Percentiles rank a stretch among this genome's conserved stretches.
phyloP scores from a whole-genome alignment of 1,140 invertebrate species.

The Papilio glaucus region DNA sequence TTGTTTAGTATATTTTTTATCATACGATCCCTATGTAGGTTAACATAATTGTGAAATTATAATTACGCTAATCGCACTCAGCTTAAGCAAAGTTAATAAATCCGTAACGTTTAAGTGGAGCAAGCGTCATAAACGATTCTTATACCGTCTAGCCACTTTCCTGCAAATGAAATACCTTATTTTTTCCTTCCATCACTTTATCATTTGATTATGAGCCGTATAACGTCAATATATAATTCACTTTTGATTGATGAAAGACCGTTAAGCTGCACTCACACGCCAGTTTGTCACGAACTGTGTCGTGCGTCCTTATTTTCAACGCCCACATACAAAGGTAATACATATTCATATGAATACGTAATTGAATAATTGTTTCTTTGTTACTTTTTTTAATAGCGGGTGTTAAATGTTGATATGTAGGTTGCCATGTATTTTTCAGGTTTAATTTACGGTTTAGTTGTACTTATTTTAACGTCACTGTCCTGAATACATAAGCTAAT shows the following conservation, averaged over 20 bases:
- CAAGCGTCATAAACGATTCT: slow-evolving; percentile 44
- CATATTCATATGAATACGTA: slow-evolving; percentile 40
- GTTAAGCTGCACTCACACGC: slow-evolving; percentile 51
- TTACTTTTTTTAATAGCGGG: slow-evolving; percentile 34
- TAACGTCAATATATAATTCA: slow-evolving; percentile 40
- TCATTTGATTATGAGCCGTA: slow-evolving; percentile 39
- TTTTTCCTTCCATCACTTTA: slow-evolving; percentile 3
- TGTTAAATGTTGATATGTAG: slow-evolving; percentile 37
- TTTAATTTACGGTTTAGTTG: slow-evolving; percentile 6
- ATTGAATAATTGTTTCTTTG: slow-evolving; percentile 39
- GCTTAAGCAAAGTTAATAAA: slow-evolving; percentile 43
- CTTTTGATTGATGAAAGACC: slow-evolving; percentile 32
- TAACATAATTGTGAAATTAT: slow-evolving; percentile 1
- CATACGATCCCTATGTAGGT: not conserved
- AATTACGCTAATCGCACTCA: slow-evolving; percentile 13
- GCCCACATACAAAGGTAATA: slow-evolving; percentile 35
- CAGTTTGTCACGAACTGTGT: slow-evolving; percentile 63
- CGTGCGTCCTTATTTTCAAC: slow-evolving; percentile 68
- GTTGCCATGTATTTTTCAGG: not conserved
- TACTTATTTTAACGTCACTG: not conserved
- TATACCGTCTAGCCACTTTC: slow-evolving; percentile 42
- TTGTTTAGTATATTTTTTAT: no score
- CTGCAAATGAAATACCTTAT: slow-evolving; percentile 39
- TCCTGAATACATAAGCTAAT: slow-evolving; percentile 14
- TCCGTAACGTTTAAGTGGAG: slow-evolving; percentile 42